Evolutionary conservation across 2,113 vertebrate genomes (phyloP).

Genomic region (Boleophthalmus pectinirostris): DNA sequence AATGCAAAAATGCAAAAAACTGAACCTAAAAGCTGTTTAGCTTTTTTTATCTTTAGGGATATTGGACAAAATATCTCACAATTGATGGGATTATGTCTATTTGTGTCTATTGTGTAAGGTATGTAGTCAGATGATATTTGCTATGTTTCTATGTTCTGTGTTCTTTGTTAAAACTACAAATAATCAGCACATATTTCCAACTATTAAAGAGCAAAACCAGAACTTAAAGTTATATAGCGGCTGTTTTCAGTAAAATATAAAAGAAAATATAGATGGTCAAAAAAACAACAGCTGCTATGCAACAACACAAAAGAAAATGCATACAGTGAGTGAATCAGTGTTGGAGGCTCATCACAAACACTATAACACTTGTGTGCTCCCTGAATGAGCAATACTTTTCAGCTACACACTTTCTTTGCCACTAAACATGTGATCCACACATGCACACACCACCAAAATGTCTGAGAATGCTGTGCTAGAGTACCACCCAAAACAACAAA

Average conservation of each 20-base stretch:
- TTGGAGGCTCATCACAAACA: constrained; percentile 46
- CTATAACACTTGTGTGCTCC: constrained; percentile 51
- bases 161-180: not conserved
- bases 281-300: constrained; percentile 67
- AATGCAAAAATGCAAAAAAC: too few relatives aligned
- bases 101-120: too few relatives aligned
- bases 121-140: too few relatives aligned
- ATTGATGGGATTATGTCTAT: not conserved
- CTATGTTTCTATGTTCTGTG: too few relatives aligned
- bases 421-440: constrained; percentile 69
- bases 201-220: constrained; percentile 9
- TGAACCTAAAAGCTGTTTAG: not conserved
- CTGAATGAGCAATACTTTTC: constrained; percentile 64
- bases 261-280: constrained; percentile 37
- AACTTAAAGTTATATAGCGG: constrained; percentile 33
- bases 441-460: constrained; percentile 22
- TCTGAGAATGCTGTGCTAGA: constrained; percentile 43
- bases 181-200: not conserved
- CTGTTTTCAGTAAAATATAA: not conserved
- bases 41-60: not conserved
- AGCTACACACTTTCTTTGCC: constrained; percentile 54
- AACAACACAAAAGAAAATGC: constrained; percentile 51
- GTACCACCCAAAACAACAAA: not conserved
- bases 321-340: constrained; percentile 57
- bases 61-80: not conserved